Base-by-base conservation (phyloP, 2,113 vertebrate species). In the Chascanopsetta lugubris region DNA sequence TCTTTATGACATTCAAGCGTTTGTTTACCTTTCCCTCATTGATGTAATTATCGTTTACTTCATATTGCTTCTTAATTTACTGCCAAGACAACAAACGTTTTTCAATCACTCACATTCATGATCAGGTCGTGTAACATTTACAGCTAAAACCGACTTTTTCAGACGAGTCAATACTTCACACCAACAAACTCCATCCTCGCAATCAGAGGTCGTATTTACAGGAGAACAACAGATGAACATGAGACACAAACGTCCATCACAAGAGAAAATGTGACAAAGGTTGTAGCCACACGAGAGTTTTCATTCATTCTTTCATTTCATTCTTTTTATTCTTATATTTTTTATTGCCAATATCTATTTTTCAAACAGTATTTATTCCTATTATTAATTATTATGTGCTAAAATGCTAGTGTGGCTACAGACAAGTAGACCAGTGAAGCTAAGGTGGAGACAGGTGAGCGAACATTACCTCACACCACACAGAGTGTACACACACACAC, bases 51-150 rank as follows among this genome's bases (percentile, higher is more conserved):
- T 27, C 58, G 29, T 74, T 75, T 29, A 34, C 25, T 61, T 34
- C 2, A 60, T 80, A 83, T 86, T 85, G 80, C 83, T 85, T 87
- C 57, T 61, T 68, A 63, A 51, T 22, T 56, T 47, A 77, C 53
- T 61, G 38, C 51, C 58, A 61, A 30, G 18, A 69, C 38, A 63
- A 76, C 45, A 15, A 79, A 65, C 21, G 53, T 9, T 8, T 47
- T 26, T 72, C 82, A 80, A 26, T 77, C 50, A 36, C 56, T 89
- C 69, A 88, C 86, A 86, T 90, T 88, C 82, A 79, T 82, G 62
- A 56, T 76, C 67, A 76, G n/a, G 42, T 67, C 40, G 63, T 69
- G 58, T 70, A 60, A 83, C 59, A 68, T 77, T 69, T 75, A 63
- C 55, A 40, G 57, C 71, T 82, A 62, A 78, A 69, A 82, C 54